phyloP scores from a whole-genome alignment of 2,888 invertebrate genomes.

The Baronia brevicornis region DNA sequence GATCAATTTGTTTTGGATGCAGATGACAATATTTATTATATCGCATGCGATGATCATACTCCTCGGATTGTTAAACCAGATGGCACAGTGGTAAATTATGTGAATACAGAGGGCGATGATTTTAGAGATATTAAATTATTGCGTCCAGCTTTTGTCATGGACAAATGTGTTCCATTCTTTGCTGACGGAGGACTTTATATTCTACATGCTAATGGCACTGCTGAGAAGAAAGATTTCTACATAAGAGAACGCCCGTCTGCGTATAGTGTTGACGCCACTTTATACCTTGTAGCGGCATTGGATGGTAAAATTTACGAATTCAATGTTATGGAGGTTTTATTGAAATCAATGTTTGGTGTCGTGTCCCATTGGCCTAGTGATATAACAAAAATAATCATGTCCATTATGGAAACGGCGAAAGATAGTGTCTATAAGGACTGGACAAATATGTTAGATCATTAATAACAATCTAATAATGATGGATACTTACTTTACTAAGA shows the following conservation, averaged over 20 bases:
- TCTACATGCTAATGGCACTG: conserved; percentile 42
- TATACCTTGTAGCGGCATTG: conserved; percentile 47
- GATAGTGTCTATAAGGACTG: conserved; percentile 26
- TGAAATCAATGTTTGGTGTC: conserved; percentile 45
- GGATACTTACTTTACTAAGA: too few relatives aligned
- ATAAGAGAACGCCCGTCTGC: conserved; percentile 41
- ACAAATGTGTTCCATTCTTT: conserved; percentile 45
- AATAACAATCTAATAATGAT: too few relatives aligned
- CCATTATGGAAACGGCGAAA: conserved; percentile 38
- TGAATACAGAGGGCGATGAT: conserved; percentile 36
- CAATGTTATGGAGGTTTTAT: conserved; percentile 48
- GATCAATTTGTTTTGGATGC: conserved; percentile 54
- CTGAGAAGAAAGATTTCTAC: conserved; percentile 41
- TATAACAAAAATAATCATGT: conserved; percentile 41
- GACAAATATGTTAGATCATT: conserved; percentile 7
- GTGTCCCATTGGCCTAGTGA: conserved; percentile 30
- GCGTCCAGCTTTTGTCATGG: conserved; percentile 53
- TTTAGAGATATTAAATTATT: conserved; percentile 38
- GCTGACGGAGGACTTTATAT: conserved; percentile 42
- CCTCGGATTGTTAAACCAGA: conserved; percentile 37
- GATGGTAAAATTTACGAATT: conserved; percentile 55
- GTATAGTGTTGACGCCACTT: conserved; percentile 46
- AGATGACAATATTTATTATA: conserved; percentile 48
- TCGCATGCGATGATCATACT: conserved; percentile 37
- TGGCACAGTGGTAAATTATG: conserved; percentile 27